These are phyloP conservation scores for Chrysina gloriosa DNA, from an alignment of 2,888 invertebrate genomes.

Conservation along the genomic window DNA sequence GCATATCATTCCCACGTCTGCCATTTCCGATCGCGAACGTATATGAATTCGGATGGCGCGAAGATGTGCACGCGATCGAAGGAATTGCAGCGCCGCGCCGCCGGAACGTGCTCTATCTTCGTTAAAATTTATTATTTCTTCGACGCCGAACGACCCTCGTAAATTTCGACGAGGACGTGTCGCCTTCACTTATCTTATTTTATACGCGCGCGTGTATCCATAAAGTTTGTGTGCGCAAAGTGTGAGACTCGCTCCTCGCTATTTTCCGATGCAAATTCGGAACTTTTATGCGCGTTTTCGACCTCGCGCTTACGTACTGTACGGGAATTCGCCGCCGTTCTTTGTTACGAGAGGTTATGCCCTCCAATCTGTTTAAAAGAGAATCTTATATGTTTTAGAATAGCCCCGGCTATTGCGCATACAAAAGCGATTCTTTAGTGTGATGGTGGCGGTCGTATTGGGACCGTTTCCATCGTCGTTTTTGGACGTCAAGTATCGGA, in stretches of 20 bases:
- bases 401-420: no score
- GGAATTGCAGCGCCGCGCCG: slow-evolving; percentile 31
- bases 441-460: no score
- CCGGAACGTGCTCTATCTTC: slow-evolving; percentile 49
- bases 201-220: not conserved
- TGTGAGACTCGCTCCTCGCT: not conserved
- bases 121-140: slow-evolving; percentile 48
- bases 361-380: no score
- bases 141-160: slow-evolving; percentile 43
- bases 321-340: no score
- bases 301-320: no score
- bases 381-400: no score
- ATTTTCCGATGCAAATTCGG: slow-evolving; percentile 3
- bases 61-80: not conserved
- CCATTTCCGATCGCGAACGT: not conserved
- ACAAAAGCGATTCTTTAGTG: no score
- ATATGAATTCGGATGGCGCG: not conserved
- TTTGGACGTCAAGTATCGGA: no score
- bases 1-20: not conserved
- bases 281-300: not conserved
- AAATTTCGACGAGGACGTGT: slow-evolving; percentile 43
- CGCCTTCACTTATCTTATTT: slow-evolving; percentile 25
- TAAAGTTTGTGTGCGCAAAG: slow-evolving; percentile 11
- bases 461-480: no score
- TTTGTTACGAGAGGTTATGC: no score